A percentile compares a stretch with the other conserved stretches of the same genome.
Evolutionary conservation across 2,113 vertebrate species (phyloP).

Genomic region (Aphelocoma coerulescens): DNA sequence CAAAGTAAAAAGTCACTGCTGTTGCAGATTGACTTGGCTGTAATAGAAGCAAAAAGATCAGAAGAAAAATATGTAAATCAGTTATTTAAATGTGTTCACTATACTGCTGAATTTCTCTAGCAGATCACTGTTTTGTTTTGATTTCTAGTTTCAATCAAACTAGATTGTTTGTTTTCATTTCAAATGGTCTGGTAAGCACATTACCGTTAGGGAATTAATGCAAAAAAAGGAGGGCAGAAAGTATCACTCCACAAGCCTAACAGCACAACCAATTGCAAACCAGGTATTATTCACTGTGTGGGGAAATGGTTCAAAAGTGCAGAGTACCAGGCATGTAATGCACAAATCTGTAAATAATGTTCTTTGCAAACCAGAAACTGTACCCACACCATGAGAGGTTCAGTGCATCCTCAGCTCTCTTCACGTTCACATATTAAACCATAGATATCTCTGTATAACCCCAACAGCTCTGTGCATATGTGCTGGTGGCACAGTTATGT

Average conservation of each 20-base stretch:
- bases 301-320: not conserved
- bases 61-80: not conserved
- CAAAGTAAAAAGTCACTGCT: not conserved
- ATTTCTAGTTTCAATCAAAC: not conserved
- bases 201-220: not conserved
- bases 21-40: not conserved
- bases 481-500: not conserved
- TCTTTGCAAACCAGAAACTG: not conserved
- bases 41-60: not conserved
- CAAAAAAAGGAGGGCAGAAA: not conserved
- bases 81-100: not conserved
- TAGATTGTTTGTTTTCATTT: not conserved
- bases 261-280: not conserved
- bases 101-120: not conserved
- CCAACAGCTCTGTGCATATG: not conserved
- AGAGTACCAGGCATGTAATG: not conserved
- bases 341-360: not conserved
- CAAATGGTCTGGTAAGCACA: not conserved
- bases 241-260: not conserved
- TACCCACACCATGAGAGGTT: not conserved
- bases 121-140: not conserved
- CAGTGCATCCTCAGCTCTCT: not conserved
- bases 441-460: fast-evolving
- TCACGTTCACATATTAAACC: not conserved
- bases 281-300: not conserved